These are phyloP conservation scores for Laticauda laticaudata DNA, from an alignment of 2,113 vertebrate species.

Conservation along the genomic window DNA sequence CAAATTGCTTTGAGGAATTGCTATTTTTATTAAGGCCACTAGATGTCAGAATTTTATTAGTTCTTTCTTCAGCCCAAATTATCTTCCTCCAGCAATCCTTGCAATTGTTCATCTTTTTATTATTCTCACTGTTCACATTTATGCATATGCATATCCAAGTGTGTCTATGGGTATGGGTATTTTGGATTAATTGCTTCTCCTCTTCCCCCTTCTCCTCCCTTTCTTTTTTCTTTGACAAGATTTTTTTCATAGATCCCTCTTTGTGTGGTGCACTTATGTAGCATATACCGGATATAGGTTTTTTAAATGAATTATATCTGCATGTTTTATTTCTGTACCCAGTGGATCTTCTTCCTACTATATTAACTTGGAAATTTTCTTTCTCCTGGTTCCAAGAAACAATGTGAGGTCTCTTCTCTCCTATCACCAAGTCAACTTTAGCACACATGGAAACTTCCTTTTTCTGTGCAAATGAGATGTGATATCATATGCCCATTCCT, in stretches of 20 bases:
- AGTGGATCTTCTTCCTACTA: background rate
- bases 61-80: background rate
- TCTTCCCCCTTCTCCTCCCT: background rate
- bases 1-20: background rate
- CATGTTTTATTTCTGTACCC: background rate
- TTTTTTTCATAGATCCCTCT: background rate
- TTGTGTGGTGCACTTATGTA: background rate
- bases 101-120: background rate
- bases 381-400: background rate
- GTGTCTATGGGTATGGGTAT: background rate
- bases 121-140: background rate
- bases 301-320: background rate
- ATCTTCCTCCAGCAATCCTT: background rate
- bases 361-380: background rate
- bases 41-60: slow-evolving; percentile 26
- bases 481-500: background rate
- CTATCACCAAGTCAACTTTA: background rate
- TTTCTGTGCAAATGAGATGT: background rate
- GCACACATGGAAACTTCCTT: background rate
- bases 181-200: background rate
- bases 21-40: background rate
- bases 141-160: background rate
- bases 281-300: no score
- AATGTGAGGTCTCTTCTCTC: background rate
- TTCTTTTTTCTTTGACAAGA: background rate